Evolutionary conservation across 2,113 vertebrate species (phyloP).

Genomic region (rabbit (Oryctolagus cuniculus)): DNA sequence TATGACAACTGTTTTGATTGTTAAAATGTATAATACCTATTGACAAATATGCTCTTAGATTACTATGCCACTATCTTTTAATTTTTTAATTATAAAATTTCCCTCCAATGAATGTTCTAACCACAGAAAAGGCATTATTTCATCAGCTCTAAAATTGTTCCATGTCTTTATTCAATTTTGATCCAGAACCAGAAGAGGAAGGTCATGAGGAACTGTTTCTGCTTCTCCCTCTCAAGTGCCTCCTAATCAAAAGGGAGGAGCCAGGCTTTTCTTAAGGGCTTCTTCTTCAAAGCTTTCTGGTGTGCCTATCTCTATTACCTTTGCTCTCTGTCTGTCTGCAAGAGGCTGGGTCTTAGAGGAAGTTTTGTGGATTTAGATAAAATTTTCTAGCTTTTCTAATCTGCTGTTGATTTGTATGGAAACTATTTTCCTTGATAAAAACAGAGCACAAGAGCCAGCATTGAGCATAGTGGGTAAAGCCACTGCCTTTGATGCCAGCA

Average conservation of each 20-base stretch:
- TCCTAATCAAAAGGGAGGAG: background rate
- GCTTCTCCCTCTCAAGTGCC: background rate
- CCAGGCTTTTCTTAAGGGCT: background rate
- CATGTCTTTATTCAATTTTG: background rate
- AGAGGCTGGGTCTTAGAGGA: background rate
- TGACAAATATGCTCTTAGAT: slow-evolving; percentile 40
- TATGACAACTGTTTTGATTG: slow-evolving; percentile 3
- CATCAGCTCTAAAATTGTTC: background rate
- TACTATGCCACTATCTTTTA: background rate
- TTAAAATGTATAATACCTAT: slow-evolving; percentile 47
- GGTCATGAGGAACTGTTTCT: background rate
- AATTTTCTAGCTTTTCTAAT: background rate
- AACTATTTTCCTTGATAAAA: slow-evolving; percentile 14
- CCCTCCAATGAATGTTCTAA: background rate
- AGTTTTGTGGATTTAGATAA: background rate
- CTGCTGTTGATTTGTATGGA: slow-evolving; percentile 41
- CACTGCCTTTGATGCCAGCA: no score
- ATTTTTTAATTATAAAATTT: background rate
- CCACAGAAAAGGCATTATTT: background rate
- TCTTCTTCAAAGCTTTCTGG: background rate
- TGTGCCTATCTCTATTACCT: background rate
- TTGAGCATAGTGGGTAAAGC: no score
- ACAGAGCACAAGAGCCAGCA: no score
- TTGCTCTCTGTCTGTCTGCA: background rate
- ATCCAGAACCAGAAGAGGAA: background rate